Percentiles rank a stretch among this genome's conserved stretches.
These are phyloP conservation scores for Lampropteryx suffumata DNA, from an alignment of 2,888 invertebrate genomes.

Conservation along the genomic window DNA sequence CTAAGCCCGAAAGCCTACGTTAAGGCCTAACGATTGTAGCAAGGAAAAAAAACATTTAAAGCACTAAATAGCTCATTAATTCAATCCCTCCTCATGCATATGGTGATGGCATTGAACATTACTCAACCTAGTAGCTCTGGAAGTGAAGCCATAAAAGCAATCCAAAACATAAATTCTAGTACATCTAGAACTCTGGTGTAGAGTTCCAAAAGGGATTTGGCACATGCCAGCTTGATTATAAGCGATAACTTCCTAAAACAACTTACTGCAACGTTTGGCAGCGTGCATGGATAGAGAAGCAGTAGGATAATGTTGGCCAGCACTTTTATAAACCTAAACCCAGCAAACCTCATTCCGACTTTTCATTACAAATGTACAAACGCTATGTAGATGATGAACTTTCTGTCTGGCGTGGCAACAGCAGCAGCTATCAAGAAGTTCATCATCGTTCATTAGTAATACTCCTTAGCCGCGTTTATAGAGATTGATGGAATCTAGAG, in stretches of 20 bases:
- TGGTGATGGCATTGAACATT: too few relatives aligned
- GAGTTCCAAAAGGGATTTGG: slow-evolving; percentile 7
- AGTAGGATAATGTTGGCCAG: too few relatives aligned
- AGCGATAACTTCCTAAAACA: slow-evolving; percentile 11
- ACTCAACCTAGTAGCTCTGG: too few relatives aligned
- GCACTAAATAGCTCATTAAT: too few relatives aligned
- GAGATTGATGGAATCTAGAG: neutral
- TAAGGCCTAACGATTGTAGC: too few relatives aligned
- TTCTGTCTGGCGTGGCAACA: neutral
- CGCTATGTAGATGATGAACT: neutral
- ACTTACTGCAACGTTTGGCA: slow-evolving; percentile 10
- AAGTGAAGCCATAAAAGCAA: neutral
- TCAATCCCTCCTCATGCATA: too few relatives aligned
- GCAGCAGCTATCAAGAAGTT: neutral
- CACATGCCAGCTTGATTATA: slow-evolving; percentile 11
- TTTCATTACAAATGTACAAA: too few relatives aligned
- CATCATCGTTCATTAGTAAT: neutral
- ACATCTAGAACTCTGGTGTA: neutral
- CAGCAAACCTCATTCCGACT: too few relatives aligned
- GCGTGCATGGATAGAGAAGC: neutral
- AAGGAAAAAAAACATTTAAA: too few relatives aligned
- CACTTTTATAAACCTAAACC: neutral
- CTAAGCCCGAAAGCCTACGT: too few relatives aligned
- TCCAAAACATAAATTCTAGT: neutral
- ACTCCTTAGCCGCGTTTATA: neutral